Evolutionary conservation across 92 coral and sea anemone species (phyloP), one percentile per base, ranked within the genome.

Genomic region (Ricordea florida): DNA sequence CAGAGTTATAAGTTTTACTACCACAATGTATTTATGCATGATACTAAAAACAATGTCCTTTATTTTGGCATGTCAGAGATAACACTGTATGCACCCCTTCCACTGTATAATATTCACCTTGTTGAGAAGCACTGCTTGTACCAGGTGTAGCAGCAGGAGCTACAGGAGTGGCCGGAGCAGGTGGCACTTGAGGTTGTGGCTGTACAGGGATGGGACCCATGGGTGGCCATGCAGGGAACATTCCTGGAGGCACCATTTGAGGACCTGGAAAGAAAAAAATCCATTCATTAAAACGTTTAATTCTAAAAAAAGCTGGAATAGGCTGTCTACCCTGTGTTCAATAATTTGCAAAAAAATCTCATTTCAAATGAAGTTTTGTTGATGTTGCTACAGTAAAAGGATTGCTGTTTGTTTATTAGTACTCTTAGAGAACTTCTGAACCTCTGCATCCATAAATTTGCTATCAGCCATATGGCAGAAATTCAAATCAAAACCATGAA

Each of bases 151-250:
- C 58, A 26, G 90, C 43, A 16, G 78, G 51, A 57, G 89, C 75
- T 46, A 82, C 89, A 21, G 94, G 79, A 15, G 80, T 75, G 37
- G 92, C 69, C 11, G 46, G 71, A 14, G 85, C 66, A 35, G 69
- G 74, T 43, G 83, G 82, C 38, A 66, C 85, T 27, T 66, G 89
- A 10, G 83, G 91, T 37, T 72, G 85, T n/a, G 74, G 62, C 3
- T 53, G 83, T 25, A 64, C 78, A 41, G 83, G 91, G 5, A 90
- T 92, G 15, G 66, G 44, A 22, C 74, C 83, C 84, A 83, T 66
- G 5, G 92, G 93, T 18, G 97, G 97, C 97, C 97, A 90, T 8
- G 89, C 96, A 78, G 97, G 97, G 52, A 91, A 91, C 93, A 91
- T 87, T 13, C 81, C 97, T 2, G 92, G 97, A 0, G 78, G 86